These are phyloP conservation scores for Cochlearius cochlearius DNA, from an alignment of 2,113 vertebrate genomes.

Conservation along the genomic window DNA sequence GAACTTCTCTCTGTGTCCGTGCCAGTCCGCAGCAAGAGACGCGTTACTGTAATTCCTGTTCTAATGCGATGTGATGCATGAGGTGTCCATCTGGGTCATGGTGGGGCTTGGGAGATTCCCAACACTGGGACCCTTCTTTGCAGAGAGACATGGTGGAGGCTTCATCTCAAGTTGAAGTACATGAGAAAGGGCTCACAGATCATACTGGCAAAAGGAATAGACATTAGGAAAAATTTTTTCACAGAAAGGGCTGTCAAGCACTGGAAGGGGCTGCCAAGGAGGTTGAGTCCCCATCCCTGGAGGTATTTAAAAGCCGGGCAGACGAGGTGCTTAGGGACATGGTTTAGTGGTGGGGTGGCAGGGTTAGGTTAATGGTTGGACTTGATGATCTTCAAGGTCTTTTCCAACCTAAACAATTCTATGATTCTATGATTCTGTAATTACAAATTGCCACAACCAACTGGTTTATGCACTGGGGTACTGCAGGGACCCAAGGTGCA, in stretches of 20 bases:
- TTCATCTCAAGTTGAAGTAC: neutral
- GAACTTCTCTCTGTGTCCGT: neutral
- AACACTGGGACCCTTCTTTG: neutral
- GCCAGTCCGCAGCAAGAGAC: neutral
- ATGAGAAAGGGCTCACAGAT: neutral
- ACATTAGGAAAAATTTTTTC: too few relatives aligned
- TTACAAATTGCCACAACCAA: neutral
- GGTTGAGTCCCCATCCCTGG: too few relatives aligned
- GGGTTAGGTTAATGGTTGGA: too few relatives aligned
- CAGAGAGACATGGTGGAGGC: rapidly evolving
- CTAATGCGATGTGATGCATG: neutral
- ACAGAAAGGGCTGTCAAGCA: too few relatives aligned
- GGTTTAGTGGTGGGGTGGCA: too few relatives aligned
- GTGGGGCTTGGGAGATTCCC: neutral
- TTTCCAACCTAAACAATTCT: too few relatives aligned
- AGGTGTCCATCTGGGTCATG: neutral
- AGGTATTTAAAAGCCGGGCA: too few relatives aligned
- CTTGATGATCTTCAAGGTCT: too few relatives aligned
- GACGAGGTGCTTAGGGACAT: too few relatives aligned
- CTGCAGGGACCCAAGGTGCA: neutral
- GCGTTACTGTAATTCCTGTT: neutral
- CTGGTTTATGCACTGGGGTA: neutral
- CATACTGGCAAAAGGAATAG: neutral
- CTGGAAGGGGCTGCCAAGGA: too few relatives aligned
- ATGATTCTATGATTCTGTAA: too few relatives aligned